Conservation (phyloP, 2,797 vertebrate species). For the Rhinella marina region DNA sequence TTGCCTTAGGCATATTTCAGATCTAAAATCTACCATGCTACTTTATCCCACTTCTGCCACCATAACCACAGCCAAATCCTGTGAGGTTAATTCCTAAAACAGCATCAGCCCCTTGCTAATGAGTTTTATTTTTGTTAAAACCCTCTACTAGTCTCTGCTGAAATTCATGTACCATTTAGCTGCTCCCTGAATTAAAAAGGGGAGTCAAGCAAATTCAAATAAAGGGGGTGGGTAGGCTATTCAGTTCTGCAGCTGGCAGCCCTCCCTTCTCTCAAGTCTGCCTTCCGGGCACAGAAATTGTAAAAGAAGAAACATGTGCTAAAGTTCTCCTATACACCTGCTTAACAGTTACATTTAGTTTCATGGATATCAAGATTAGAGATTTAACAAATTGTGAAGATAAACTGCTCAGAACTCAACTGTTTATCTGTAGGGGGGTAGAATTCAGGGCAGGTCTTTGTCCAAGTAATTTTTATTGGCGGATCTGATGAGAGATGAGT, state of each 20-base stretch:
- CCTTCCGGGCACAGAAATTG: constrained; percentile 68
- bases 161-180: constrained; percentile 73
- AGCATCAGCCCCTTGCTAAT: constrained; percentile 58
- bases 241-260: constrained; percentile 77
- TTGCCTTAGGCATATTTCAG: constrained; percentile 64
- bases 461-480: constrained; percentile 71
- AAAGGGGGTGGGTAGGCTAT: constrained; percentile 68
- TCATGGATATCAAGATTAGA: constrained; percentile 83
- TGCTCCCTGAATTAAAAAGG: constrained; percentile 63
- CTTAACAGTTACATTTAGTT: constrained; percentile 74
- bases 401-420: constrained; percentile 82
- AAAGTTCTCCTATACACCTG: constrained; percentile 73
- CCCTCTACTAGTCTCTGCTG: constrained; percentile 75
- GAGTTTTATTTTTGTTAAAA: constrained; percentile 70
- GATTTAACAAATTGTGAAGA: constrained; percentile 72
- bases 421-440: constrained; percentile 84
- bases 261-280: constrained; percentile 68
- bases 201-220: constrained; percentile 64
- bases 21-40: constrained; percentile 50
- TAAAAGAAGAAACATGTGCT: constrained; percentile 67
- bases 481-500: constrained; percentile 72
- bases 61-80: constrained; percentile 58
- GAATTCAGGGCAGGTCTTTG: constrained; percentile 75
- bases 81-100: constrained; percentile 62
- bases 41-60: constrained; percentile 57